Evolutionary conservation across 1,140 invertebrate species (phyloP), one percentile per base, ranked within the genome.

Genomic region (Plodia interpunctella): DNA sequence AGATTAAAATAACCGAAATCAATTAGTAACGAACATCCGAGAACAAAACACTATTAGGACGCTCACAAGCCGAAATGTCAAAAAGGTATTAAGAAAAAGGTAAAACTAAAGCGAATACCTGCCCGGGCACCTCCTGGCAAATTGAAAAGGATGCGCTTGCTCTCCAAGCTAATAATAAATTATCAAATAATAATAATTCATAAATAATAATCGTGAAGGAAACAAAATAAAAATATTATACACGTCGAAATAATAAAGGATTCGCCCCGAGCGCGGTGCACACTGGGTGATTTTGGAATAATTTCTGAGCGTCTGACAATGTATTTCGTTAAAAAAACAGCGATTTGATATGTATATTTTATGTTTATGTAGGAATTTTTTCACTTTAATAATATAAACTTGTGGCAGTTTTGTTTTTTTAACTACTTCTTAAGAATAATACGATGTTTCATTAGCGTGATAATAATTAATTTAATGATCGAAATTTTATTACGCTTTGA

Each of bases 111-210:
- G 58, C 30, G 62, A 50, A 66, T 86, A 87, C 83, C 83, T 85
- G 82, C 49, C 56, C 61, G 35, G 18, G 72, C 80, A 79, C 81
- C 79, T 83, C 78, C 72, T 88, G 83, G 78, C 83, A 87, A 88
- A 88, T 88, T 88, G 86, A 88, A 88, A 84, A 83, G 66, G 80
- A 77, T 77, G 82, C 72, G 83, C 80, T 80, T 80, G 79, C 78
- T 76, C 78, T 70, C 68, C 63, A 53, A 80, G 70, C 64, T 86
- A 83, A 88, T 88, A 88, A 88, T 88, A 87, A 82, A 87, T 83
- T 78, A 75, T 76, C 80, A 86, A 88, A 88, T 88, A 88, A 87
- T 88, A 88, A 86, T 88, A 88, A 88, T 88, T 83, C 86, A 87
- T 87, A 88, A 86, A 88, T 88, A 88, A 88, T 88, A 88, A 87